These are phyloP conservation scores for Arion vulgaris DNA, from an alignment of 1,140 invertebrate genomes.

Conservation along the genomic window DNA sequence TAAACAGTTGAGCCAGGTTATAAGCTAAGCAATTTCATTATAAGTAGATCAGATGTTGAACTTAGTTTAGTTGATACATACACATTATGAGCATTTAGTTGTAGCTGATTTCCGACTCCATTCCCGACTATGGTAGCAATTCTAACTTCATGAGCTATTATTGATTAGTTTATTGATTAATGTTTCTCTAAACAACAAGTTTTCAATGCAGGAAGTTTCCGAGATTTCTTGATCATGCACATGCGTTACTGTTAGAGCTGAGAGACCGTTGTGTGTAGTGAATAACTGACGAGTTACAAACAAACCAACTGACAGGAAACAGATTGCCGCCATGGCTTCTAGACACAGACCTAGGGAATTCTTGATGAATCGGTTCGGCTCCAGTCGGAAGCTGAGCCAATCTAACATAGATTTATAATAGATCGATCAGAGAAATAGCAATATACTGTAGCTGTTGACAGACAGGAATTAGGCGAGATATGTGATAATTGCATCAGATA, in stretches of 20 bases:
- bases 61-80: too few relatives aligned
- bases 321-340: constrained; percentile 13
- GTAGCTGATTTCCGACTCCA: too few relatives aligned
- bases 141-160: background rate
- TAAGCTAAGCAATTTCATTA: too few relatives aligned
- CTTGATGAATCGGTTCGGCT: background rate
- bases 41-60: too few relatives aligned
- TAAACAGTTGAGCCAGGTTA: too few relatives aligned
- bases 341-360: background rate
- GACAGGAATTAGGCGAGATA: too few relatives aligned
- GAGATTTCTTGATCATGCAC: background rate
- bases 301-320: constrained; percentile 23
- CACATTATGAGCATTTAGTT: too few relatives aligned
- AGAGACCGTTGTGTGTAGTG: background rate
- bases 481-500: too few relatives aligned
- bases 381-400: background rate
- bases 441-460: too few relatives aligned
- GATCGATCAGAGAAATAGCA: background rate
- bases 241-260: background rate
- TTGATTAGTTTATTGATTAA: background rate
- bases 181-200: background rate
- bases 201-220: background rate
- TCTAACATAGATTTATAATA: background rate
- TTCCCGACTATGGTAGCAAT: too few relatives aligned
- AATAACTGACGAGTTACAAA: constrained; percentile 18